Evolutionary conservation across 1,140 invertebrate genomes (phyloP).

Genomic region (Drosophila repletoides): DNA sequence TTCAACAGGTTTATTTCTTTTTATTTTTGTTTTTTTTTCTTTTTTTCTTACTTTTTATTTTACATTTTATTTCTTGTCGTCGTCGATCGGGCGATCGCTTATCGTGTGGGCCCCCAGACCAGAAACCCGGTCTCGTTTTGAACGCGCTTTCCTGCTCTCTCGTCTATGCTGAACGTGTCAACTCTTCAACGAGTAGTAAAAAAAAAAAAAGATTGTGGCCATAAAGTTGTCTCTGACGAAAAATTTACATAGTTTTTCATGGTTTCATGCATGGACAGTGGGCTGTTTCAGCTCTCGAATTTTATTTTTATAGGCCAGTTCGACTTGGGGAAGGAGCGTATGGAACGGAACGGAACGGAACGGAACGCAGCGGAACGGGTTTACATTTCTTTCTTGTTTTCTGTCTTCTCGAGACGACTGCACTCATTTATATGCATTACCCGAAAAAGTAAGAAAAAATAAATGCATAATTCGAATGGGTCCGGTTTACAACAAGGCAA

Average conservation of each 20-base stretch:
- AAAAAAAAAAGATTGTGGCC: constrained; percentile 32
- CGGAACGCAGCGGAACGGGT: no score
- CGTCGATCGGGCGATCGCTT: constrained; percentile 43
- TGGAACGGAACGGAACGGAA: no score
- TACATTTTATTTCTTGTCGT: neutral
- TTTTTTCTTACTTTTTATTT: constrained; percentile 7
- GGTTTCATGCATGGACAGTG: constrained; percentile 6
- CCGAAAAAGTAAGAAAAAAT: constrained; percentile 9
- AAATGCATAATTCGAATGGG: constrained; percentile 26
- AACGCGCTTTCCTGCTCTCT: constrained; percentile 44
- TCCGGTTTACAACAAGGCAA: constrained; percentile 60
- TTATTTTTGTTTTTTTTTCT: constrained; percentile 19
- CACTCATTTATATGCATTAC: constrained; percentile 43
- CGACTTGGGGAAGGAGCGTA: constrained; percentile 16
- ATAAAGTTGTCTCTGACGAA: constrained; percentile 35
- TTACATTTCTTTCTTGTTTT: constrained; percentile 2
- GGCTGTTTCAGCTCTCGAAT: neutral
- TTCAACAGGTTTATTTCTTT: constrained; percentile 61
- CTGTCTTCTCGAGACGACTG: neutral
- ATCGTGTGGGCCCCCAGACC: constrained; percentile 41
- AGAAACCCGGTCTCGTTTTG: constrained; percentile 49
- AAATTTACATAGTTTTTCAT: constrained; percentile 55
- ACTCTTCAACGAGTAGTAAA: no score
- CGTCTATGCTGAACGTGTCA: constrained; percentile 41
- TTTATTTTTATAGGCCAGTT: constrained; percentile 27